These are phyloP conservation scores for Lanistes nyassanus DNA, from an alignment of 1,140 invertebrate species.

Conservation along the genomic window DNA sequence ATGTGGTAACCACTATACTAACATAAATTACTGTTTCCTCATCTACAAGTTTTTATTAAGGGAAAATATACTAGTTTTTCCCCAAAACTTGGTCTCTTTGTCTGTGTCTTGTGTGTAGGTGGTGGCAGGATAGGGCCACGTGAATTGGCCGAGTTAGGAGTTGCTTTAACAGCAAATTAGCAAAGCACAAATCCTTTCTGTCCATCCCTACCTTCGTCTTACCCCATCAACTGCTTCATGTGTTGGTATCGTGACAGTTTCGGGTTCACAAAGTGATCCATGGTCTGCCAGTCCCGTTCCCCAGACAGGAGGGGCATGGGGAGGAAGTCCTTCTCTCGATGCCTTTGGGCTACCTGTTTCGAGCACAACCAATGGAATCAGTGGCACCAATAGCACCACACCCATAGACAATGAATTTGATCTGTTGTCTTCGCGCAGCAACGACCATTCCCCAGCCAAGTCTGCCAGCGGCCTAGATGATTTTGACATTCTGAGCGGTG, in stretches of 20 bases:
- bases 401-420: conserved; percentile 60
- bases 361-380: conserved; percentile 43
- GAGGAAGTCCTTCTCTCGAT: conserved; percentile 23
- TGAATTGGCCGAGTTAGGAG: too few relatives aligned
- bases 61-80: too few relatives aligned
- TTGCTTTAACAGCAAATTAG: too few relatives aligned
- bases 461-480: conserved; percentile 22
- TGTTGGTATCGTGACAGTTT: conserved; percentile 9
- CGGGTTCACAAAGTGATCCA: conserved; percentile 21
- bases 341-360: conserved; percentile 33
- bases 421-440: conserved; percentile 50
- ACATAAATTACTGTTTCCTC: too few relatives aligned
- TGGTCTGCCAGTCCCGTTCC: conserved; percentile 28
- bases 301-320: conserved; percentile 19
- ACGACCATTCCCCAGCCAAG: conserved; percentile 45
- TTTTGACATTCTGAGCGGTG: conserved; percentile 32
- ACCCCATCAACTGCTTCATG: neutral
- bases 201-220: neutral
- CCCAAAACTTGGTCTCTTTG: too few relatives aligned
- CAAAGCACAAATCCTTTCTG: too few relatives aligned
- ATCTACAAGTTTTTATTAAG: too few relatives aligned
- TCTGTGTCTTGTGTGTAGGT: too few relatives aligned
- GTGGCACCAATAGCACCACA: conserved; percentile 29
- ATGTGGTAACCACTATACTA: too few relatives aligned
- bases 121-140: too few relatives aligned